Conservation (phyloP, 2,797 vertebrate species). For the Distichodus sexfasciatus region DNA sequence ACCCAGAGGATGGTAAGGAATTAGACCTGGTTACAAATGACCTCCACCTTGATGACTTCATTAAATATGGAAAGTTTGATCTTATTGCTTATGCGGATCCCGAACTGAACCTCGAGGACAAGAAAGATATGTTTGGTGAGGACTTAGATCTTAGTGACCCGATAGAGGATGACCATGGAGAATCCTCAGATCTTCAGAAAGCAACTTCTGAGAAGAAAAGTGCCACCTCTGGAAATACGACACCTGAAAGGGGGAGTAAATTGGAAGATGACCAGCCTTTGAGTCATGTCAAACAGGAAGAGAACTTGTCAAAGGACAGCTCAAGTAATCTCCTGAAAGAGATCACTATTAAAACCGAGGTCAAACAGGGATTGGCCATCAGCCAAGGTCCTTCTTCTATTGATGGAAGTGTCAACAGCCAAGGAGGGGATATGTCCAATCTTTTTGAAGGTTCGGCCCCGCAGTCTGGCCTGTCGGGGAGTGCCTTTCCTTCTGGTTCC, state of each 20-base stretch:
- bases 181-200: conserved; percentile 63
- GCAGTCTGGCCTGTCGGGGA: conserved; percentile 57
- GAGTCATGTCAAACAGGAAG: conserved; percentile 71
- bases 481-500: conserved; percentile 66
- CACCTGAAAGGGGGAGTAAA: conserved; percentile 55
- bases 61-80: conserved; percentile 92
- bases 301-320: conserved; percentile 55
- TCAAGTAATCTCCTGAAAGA: conserved; percentile 47
- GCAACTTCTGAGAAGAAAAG: conserved; percentile 46
- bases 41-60: conserved; percentile 92
- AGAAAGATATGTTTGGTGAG: conserved; percentile 95
- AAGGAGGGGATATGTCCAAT: conserved; percentile 51
- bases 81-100: conserved; percentile 96
- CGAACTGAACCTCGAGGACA: conserved; percentile 91
- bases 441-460: conserved; percentile 55
- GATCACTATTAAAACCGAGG: conserved; percentile 60
- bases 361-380: conserved; percentile 48
- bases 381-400: conserved; percentile 43
- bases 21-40: conserved; percentile 92
- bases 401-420: conserved; percentile 52
- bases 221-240: conserved; percentile 37
- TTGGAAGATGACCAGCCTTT: conserved; percentile 62
- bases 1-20: conserved; percentile 90
- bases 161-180: conserved; percentile 78
- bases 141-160: conserved; percentile 89